Evolutionary conservation across 2,888 invertebrate species (phyloP).

Genomic region (Synanthedon vespiformis): DNA sequence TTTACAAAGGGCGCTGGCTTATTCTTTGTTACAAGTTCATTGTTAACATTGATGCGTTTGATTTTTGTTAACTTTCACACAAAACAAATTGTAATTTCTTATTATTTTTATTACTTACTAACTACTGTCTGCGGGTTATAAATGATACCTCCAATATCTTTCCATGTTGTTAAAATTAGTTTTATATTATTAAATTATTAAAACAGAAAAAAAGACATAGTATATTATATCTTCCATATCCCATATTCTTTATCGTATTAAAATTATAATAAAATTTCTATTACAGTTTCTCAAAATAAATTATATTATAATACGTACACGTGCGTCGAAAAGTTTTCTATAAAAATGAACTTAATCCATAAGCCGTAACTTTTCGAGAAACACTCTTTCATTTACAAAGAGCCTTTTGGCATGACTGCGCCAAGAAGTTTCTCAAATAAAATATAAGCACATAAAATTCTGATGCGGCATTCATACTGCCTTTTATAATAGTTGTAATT

Average conservation of each 20-base stretch:
- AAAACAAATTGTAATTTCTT: background rate
- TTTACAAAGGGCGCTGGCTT: constrained; percentile 8
- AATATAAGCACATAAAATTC: constrained; percentile 11
- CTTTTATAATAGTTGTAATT: background rate
- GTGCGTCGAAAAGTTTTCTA: constrained; percentile 3
- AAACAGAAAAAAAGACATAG: too few relatives aligned
- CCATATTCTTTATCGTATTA: too few relatives aligned
- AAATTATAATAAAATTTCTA: too few relatives aligned
- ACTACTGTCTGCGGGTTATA: too few relatives aligned
- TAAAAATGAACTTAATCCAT: constrained; percentile 55
- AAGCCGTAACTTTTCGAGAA: constrained; percentile 55
- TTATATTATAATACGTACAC: background rate
- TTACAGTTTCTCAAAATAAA: too few relatives aligned
- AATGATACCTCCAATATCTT: too few relatives aligned
- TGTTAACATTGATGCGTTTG: background rate
- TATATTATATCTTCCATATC: too few relatives aligned
- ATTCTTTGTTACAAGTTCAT: background rate
- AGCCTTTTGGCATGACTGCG: constrained; percentile 47
- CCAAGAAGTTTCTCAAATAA: constrained; percentile 43
- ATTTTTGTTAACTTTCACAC: background rate
- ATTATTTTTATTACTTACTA: too few relatives aligned
- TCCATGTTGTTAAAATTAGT: too few relatives aligned
- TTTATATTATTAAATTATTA: too few relatives aligned
- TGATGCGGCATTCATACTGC: constrained; percentile 4
- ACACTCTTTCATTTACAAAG: constrained; percentile 45